These are phyloP conservation scores for Melanargia galathea DNA, from an alignment of 2,888 invertebrate species.

Conservation along the genomic window DNA sequence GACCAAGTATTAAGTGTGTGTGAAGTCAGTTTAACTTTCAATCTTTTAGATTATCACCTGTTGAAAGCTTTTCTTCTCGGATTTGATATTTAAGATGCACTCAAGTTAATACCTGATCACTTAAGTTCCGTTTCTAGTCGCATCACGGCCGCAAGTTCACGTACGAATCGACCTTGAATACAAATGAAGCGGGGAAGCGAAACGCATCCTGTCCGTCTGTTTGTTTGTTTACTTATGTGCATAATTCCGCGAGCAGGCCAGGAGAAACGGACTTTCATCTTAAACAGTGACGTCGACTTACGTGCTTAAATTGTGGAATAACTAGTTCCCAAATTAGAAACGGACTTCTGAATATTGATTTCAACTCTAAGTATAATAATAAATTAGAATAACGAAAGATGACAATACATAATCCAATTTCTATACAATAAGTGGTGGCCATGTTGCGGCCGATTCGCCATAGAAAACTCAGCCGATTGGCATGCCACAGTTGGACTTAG, in stretches of 20 bases:
- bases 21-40: too few relatives aligned
- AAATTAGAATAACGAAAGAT: too few relatives aligned
- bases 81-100: too few relatives aligned
- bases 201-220: constrained; percentile 41
- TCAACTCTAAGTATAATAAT: too few relatives aligned
- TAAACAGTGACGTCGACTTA: constrained; percentile 15
- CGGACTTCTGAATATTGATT: neutral
- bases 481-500: too few relatives aligned
- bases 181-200: constrained; percentile 41
- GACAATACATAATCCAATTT: too few relatives aligned
- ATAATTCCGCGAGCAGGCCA: constrained; percentile 20
- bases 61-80: too few relatives aligned
- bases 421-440: too few relatives aligned
- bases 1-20: too few relatives aligned
- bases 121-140: constrained; percentile 34
- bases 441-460: too few relatives aligned
- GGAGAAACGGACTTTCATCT: constrained; percentile 34
- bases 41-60: too few relatives aligned
- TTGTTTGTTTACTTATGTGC: constrained; percentile 24
- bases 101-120: neutral
- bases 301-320: constrained; percentile 10
- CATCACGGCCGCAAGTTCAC: constrained; percentile 28
- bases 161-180: constrained; percentile 39
- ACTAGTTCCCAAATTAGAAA: neutral
- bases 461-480: too few relatives aligned